Conservation (phyloP, 2,113 vertebrate genomes). For the Geothlypis trichas region DNA sequence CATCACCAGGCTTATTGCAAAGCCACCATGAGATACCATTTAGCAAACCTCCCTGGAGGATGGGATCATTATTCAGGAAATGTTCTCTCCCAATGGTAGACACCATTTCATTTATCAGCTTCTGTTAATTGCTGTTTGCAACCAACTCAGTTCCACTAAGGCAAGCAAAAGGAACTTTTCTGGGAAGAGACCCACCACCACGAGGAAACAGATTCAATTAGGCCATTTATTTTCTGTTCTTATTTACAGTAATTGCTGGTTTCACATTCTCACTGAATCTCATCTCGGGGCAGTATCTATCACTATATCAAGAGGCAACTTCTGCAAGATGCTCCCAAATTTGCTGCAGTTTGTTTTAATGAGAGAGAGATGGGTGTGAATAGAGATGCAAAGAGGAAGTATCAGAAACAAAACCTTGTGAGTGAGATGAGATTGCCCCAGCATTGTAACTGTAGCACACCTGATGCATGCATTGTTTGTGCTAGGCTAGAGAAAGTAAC, state of each 20-base stretch:
- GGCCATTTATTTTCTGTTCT: neutral
- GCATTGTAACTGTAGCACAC: neutral
- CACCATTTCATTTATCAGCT: neutral
- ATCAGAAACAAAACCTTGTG: neutral
- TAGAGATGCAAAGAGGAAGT: neutral
- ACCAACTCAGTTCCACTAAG: accelerated
- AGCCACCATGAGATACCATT: neutral
- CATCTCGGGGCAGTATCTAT: neutral
- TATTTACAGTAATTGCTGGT: neutral
- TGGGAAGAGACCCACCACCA: neutral
- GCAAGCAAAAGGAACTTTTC: neutral
- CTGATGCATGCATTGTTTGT: neutral
- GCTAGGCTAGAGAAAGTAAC: neutral
- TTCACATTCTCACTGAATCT: neutral
- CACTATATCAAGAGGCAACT: neutral
- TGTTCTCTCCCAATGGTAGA: neutral
- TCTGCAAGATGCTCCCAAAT: neutral
- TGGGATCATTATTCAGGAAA: neutral
- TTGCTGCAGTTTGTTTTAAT: neutral
- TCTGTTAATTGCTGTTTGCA: neutral
- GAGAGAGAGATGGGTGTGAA: neutral
- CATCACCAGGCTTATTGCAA: accelerated
- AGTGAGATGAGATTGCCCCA: neutral
- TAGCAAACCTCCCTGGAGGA: neutral
- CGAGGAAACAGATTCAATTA: neutral